Evolutionary conservation across 2,888 invertebrate species (phyloP), one percentile per base, ranked within the genome.

Genomic region (Podabrus alpinus): DNA sequence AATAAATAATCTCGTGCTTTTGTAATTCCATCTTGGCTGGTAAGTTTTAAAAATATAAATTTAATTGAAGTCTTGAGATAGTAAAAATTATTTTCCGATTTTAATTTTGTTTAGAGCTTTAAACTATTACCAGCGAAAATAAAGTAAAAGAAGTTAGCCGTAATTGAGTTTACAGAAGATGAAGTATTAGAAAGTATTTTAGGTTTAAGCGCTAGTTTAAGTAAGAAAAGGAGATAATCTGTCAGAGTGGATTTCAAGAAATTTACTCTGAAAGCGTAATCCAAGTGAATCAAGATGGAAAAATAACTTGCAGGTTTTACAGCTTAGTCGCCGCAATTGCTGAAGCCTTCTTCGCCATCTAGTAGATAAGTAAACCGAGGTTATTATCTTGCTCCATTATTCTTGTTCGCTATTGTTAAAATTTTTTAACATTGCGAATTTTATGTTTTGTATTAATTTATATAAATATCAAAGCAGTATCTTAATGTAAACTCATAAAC

Each of bases 341-440:
- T 75, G 74, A 78, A 79, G 77, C 77, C 78, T 74, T 67, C 68
- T 74, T 78, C 77, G 74, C 79, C 75, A 80, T 81, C 80, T 72
- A 81, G 45, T 45, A 45, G 81, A 81, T 80, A 81, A 81, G 81
- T 80, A 81, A 80, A 80, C 80, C 78, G 74, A 80, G 80, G 79
- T 81, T 81, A 81, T 81, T 81, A 81, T 81, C 81, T 79, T 75
- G 77, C 79, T 80, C 81, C 81, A 81, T 81, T 81, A 80, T 81
- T 81, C 80, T 81, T 80, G 79, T 79, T 81, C 78, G 80, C 76
- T 76, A 79, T 77, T 76, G 76, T 68, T 71, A 69, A 70, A n/a
- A 60, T 29, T 66, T 69, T 75, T 69, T 72, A 70, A 75, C 69
- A 72, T 72, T 72, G 72, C 72, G 72, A 77, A 77, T 73, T 76